These are phyloP conservation scores for Gobio gobio DNA, from an alignment of 2,113 vertebrate genomes.

Conservation along the genomic window DNA sequence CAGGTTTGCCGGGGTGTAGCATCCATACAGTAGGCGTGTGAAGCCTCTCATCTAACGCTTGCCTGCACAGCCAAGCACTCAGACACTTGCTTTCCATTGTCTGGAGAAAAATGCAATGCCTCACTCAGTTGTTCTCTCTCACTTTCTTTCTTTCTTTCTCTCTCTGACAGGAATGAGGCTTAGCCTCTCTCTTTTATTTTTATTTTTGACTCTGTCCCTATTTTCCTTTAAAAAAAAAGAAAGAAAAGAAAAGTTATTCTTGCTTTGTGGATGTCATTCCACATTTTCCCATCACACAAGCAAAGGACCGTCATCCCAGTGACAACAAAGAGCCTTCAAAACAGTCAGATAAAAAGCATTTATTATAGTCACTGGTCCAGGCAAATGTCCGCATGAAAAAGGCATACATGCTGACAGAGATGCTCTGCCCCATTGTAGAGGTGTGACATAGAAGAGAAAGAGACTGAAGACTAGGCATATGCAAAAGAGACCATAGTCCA, in stretches of 20 bases:
- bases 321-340: constrained; percentile 42
- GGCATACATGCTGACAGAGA: constrained; percentile 63
- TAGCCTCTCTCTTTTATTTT: not conserved
- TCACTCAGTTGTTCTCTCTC: constrained; percentile 29
- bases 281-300: constrained; percentile 63
- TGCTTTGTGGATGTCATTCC: constrained; percentile 61
- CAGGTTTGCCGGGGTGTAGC: constrained; percentile 62
- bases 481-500: not conserved
- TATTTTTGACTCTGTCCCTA: constrained; percentile 13
- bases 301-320: constrained; percentile 39
- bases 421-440: constrained; percentile 50
- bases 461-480: constrained; percentile 47
- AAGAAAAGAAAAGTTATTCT: not conserved
- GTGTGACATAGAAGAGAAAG: constrained; percentile 59
- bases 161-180: constrained; percentile 23
- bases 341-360: constrained; percentile 61
- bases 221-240: not conserved
- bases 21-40: constrained; percentile 62
- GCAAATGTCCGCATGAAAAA: constrained; percentile 65
- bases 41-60: constrained; percentile 52
- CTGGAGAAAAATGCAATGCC: constrained; percentile 22
- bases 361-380: constrained; percentile 48
- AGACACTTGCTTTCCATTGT: constrained; percentile 40
- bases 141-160: constrained; percentile 1
- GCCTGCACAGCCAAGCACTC: constrained; percentile 45